Evolutionary conservation across 2,797 vertebrate genomes (phyloP).

Genomic region (Siniperca obscura): DNA sequence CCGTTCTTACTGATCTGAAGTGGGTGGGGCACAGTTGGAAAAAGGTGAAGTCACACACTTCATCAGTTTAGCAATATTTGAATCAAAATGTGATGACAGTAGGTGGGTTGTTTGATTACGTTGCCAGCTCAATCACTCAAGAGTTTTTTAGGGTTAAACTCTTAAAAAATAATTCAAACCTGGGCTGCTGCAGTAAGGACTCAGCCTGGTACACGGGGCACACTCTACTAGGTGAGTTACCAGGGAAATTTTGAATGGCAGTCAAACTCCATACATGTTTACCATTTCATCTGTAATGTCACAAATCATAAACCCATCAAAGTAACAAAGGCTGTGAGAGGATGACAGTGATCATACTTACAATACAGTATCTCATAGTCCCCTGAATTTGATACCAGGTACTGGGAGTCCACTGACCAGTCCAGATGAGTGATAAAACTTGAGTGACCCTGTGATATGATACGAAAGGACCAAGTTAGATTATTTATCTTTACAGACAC

Average conservation of each 20-base stretch:
- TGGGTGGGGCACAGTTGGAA: neutral
- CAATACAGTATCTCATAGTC: conserved; percentile 99
- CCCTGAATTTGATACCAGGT: conserved; percentile 97
- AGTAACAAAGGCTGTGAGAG: neutral
- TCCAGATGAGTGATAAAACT: conserved; percentile 99
- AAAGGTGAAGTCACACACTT: neutral
- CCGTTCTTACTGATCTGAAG: neutral
- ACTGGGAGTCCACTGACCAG: conserved; percentile 97
- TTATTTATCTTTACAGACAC: neutral
- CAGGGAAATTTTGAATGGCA: neutral
- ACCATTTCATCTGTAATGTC: neutral
- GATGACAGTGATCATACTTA: conserved; percentile 82
- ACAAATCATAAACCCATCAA: neutral
- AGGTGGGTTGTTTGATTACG: neutral
- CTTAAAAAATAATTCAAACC: neutral
- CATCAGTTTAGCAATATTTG: neutral
- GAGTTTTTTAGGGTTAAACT: neutral
- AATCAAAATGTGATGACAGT: neutral
- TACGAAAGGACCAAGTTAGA: conserved; percentile 8
- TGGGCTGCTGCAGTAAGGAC: too few species aligned
- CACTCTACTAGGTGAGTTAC: too few species aligned
- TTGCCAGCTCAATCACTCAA: neutral
- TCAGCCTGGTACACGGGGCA: too few species aligned
- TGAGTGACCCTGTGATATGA: conserved; percentile 92
- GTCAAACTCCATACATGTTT: neutral